Conservation (phyloP, 1,140 invertebrate genomes). For the Stenopsyche tienmushanensis region DNA sequence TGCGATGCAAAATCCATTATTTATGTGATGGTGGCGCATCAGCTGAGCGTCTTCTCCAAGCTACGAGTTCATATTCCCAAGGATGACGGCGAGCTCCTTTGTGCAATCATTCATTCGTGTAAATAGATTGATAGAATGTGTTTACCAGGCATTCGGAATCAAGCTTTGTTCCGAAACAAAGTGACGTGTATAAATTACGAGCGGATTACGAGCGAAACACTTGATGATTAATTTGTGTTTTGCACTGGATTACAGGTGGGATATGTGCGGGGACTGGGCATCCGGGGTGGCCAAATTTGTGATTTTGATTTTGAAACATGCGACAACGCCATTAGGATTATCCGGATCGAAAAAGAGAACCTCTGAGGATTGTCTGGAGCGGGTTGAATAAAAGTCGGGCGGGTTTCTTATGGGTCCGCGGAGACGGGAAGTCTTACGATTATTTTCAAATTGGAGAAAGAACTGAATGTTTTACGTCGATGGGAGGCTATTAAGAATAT, state of each 20-base stretch:
- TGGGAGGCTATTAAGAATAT: too few relatives aligned
- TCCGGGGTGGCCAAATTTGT: not conserved
- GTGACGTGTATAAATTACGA: conserved; percentile 24
- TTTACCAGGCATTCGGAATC: conserved; percentile 13
- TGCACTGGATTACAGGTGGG: not conserved
- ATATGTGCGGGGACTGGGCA: not conserved
- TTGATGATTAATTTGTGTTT: conserved; percentile 23
- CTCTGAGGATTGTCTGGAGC: not conserved
- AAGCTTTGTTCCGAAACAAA: not conserved
- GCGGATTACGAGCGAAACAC: conserved; percentile 19
- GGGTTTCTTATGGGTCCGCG: too few relatives aligned
- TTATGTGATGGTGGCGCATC: too few relatives aligned
- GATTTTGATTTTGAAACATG: not conserved
- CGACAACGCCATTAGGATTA: too few relatives aligned
- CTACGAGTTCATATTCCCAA: too few relatives aligned
- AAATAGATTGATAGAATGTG: conserved; percentile 20
- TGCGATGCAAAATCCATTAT: too few relatives aligned
- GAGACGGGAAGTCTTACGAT: too few relatives aligned
- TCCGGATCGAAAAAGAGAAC: too few relatives aligned
- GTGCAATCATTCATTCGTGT: conserved; percentile 8
- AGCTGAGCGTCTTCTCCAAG: too few relatives aligned
- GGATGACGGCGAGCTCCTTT: too few relatives aligned
- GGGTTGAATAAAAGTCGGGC: not conserved
- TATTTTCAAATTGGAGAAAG: too few relatives aligned
- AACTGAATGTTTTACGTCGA: too few relatives aligned